Evolutionary conservation across 1,140 invertebrate genomes (phyloP), one percentile per base, ranked within the genome.

Genomic region (Teleopsis dalmanni): DNA sequence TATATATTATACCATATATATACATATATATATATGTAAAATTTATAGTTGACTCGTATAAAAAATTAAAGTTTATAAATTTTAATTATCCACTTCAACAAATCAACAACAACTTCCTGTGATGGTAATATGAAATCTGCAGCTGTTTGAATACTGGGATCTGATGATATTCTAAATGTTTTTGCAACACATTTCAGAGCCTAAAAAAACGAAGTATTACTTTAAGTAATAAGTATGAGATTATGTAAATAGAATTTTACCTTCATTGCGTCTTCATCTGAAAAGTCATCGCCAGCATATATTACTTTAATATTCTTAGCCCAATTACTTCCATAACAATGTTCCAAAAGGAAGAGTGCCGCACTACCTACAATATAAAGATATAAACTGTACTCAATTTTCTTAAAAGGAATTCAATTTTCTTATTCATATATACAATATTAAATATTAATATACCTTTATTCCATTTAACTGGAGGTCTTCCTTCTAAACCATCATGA

Each of bases 241-340:
- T n/a, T n/a, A n/a, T n/a, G n/a, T n/a, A 14, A n/a, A n/a, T n/a
- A n/a, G n/a, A 16, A 19, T 65, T 71, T 73, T 65, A 91, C 88
- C 73, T 80, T 75, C 83, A 93, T 91, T 21, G 89, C 89, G 72
- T 93, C 89, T 73, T 94, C 89, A 68, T 93, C 90, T 1, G 90
- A 92, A 21, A 78, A 81, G 70, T 93, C 91, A 71, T 94, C 91
- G 48, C 91, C 91, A 29, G 82, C 88, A 60, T 91, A 92, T 51
- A 93, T 87, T 52, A 91, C 88, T 51, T 84, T 77, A 46, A 91
- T 87, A 23, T 88, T 75, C 64, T 91, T 81, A 49, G 81, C 81
- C 89, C 90, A 94, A 65, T 91, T 84, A 0, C 88, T 75, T 1
- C 89, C 91, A 65, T 92, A 92, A 0, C 88, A 83, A 1, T 87